phyloP scores from a whole-genome alignment of 2,888 invertebrate genomes.

The Nemotelus pantherinus region DNA sequence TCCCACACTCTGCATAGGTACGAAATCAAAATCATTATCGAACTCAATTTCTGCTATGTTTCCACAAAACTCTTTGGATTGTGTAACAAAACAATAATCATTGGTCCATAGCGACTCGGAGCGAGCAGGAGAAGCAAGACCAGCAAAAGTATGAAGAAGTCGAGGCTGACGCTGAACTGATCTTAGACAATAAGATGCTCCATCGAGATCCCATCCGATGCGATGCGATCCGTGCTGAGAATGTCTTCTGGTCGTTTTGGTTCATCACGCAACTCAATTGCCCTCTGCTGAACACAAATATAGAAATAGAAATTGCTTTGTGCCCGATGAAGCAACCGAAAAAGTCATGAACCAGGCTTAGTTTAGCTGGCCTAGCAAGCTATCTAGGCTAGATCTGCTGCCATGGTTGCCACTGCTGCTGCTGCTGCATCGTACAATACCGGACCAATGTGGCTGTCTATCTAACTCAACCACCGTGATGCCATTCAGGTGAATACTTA shows the following conservation, averaged over 20 bases:
- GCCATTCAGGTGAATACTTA: too few species aligned
- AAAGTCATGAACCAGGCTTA: slow-evolving; percentile 21
- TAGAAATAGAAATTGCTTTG: slow-evolving; percentile 38
- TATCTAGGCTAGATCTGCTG: too few species aligned
- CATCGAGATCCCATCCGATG: neutral
- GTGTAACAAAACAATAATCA: slow-evolving; percentile 5
- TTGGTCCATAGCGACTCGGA: neutral
- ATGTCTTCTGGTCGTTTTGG: slow-evolving; percentile 42
- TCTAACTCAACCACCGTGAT: too few species aligned
- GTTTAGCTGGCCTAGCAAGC: too few species aligned
- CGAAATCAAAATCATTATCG: slow-evolving; percentile 39
- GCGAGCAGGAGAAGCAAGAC: neutral
- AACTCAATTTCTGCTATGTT: neutral
- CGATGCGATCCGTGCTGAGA: slow-evolving; percentile 2
- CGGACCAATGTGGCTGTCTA: too few species aligned
- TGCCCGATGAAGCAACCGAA: slow-evolving; percentile 40
- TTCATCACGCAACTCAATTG: slow-evolving; percentile 51
- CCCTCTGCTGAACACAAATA: slow-evolving; percentile 37
- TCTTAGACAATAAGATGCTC: slow-evolving; percentile 28
- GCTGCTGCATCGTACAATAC: too few species aligned
- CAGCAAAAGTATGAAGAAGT: neutral
- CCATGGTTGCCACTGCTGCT: too few species aligned
- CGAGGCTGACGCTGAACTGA: neutral
- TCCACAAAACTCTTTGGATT: slow-evolving; percentile 16
- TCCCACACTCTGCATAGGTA: slow-evolving; percentile 48